Evolutionary conservation across 2,888 invertebrate species (phyloP), one percentile per base, ranked within the genome.

Genomic region (Philereme vetulata): DNA sequence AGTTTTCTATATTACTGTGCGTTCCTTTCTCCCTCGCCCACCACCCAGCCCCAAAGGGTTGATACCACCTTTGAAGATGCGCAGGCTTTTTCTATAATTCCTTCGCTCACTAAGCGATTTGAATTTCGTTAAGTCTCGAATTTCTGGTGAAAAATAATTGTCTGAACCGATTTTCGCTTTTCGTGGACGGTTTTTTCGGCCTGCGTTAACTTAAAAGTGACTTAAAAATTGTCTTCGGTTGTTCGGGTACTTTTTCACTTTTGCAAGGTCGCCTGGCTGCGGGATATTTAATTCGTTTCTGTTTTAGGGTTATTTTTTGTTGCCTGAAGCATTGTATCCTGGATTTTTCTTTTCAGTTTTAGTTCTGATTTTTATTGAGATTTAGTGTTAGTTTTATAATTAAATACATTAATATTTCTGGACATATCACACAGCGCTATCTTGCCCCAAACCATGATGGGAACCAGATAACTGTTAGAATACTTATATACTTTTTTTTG

Each of bases 1-100:
- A 92, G 91, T 92, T 91, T 92, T 91, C 92, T 92, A 91, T 91
- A 91, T 90, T 88, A 87, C 90, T 79, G 89, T 88, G 86, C 89
- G 90, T 88, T 82, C 84, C 66, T 66, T 54, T 53, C 63, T 64
- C 66, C 65, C 65, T 56, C 56, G 63, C 60, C 65, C 68, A 45
- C 62, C 56, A 5, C 71, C 72, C 68, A 70, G 64, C 69, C 72
- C 74, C 72, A 84, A 89, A 90, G 91, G 91, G 90, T 90, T 90
- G 84, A 76, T 77, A 82, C 89, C 86, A 90, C 90, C 91, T 91
- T 91, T 91, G 90, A 91, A 92, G 91, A 91, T 82, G 90, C 89
- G 87, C 89, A 82, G 82, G 89, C 88, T 91, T 90, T 92, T 91
- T 90, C 90, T 90, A 90, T 90, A 90, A 90, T 87, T 86, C 87